Percentiles rank a stretch among this genome's conserved stretches.
Conservation (phyloP, 1,140 invertebrate species). For the Adelges cooleyi region DNA sequence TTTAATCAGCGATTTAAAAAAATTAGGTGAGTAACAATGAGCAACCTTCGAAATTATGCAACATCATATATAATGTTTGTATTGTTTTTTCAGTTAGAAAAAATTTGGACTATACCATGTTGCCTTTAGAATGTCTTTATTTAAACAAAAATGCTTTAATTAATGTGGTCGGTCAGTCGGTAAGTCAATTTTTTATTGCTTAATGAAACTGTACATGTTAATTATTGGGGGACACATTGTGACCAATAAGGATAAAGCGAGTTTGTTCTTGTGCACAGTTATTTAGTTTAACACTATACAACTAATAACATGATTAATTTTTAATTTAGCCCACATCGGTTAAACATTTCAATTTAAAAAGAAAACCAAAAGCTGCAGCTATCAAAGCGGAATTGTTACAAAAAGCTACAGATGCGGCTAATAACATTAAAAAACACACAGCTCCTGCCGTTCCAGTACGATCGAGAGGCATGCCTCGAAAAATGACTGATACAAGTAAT, state of each 20-base stretch:
- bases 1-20: slow-evolving; percentile 73
- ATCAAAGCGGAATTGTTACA: slow-evolving; percentile 78
- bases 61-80: background rate
- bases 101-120: slow-evolving; percentile 68
- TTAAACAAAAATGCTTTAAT: slow-evolving; percentile 85
- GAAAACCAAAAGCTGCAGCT: slow-evolving; percentile 89
- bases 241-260: background rate
- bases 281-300: too few relatives aligned
- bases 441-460: slow-evolving; percentile 80
- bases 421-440: slow-evolving; percentile 76
- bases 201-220: too few relatives aligned
- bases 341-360: slow-evolving; percentile 89
- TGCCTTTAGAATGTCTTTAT: slow-evolving; percentile 92
- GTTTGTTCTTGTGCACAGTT: too few relatives aligned
- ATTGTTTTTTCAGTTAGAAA: slow-evolving; percentile 50
- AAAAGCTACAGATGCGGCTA: slow-evolving; percentile 79
- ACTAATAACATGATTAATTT: background rate
- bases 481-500: slow-evolving; percentile 91
- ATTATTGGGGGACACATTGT: background rate
- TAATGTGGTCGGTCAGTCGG: slow-evolving; percentile 60
- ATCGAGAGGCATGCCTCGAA: slow-evolving; percentile 85
- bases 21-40: slow-evolving; percentile 46
- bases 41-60: background rate
- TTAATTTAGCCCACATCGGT: slow-evolving; percentile 36
- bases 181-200: slow-evolving; percentile 33